Conservation (phyloP, 2,113 vertebrate genomes). For the Rhinolophus ferrumequinum region DNA sequence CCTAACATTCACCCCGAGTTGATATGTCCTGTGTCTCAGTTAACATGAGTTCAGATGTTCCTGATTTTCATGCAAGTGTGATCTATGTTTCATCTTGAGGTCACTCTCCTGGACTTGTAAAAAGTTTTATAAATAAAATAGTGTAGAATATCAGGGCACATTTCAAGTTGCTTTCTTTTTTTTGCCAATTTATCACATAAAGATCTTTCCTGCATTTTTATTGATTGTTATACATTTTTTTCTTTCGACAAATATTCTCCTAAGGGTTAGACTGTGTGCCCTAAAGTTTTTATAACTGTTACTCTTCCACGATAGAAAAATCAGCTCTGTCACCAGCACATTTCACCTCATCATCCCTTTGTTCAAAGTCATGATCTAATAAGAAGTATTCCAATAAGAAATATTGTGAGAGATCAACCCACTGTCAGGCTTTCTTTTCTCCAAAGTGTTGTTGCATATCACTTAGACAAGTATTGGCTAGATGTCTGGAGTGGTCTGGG, state of each 20-base stretch:
- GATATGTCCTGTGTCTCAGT: neutral
- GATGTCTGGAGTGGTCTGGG: neutral
- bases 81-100: neutral
- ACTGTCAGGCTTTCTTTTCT: neutral
- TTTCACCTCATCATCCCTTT: neutral
- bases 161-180: neutral
- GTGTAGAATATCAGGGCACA: neutral
- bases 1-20: neutral
- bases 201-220: neutral
- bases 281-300: neutral
- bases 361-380: neutral
- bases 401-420: neutral
- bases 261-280: neutral
- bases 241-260: neutral
- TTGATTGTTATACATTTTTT: neutral
- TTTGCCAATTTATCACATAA: neutral
- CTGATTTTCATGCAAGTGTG: neutral
- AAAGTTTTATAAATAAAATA: constrained; percentile 20
- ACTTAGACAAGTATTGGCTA: neutral
- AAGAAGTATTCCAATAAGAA: neutral
- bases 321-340: neutral
- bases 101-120: neutral
- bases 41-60: neutral
- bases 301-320: neutral
- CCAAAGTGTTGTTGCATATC: neutral